Evolutionary conservation across 2,113 vertebrate genomes (phyloP).

Genomic region (Melierax canorus): DNA sequence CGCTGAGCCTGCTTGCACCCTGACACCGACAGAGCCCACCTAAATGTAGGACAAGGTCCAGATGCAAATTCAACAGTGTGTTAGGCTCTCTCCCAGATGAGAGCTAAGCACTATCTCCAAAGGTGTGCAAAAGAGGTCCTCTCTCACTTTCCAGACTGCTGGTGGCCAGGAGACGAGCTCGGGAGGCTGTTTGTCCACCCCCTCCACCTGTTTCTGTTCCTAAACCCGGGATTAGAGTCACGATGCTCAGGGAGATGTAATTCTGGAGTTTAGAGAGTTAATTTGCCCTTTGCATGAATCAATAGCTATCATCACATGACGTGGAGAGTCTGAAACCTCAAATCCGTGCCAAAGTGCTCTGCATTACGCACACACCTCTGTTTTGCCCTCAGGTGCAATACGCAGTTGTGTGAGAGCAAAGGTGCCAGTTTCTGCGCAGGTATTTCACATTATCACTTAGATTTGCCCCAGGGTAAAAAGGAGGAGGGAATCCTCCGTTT

Average conservation of each 20-base stretch:
- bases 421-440: conserved; percentile 40
- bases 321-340: conserved; percentile 8
- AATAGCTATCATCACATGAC: conserved; percentile 24
- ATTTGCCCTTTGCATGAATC: conserved; percentile 8
- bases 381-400: conserved; percentile 19
- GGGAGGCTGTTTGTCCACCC: not conserved
- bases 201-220: not conserved
- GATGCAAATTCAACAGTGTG: fast-evolving
- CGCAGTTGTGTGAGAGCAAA: not conserved
- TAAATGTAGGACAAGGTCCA: not conserved
- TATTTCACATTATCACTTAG: conserved; percentile 45
- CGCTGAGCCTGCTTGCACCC: not conserved
- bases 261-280: not conserved
- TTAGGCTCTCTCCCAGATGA: not conserved
- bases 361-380: conserved; percentile 2
- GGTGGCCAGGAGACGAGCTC: not conserved
- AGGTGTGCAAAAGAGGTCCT: not conserved
- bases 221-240: not conserved
- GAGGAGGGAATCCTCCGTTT: conserved; percentile 40
- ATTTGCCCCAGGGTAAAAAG: conserved; percentile 41
- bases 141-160: not conserved
- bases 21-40: not conserved
- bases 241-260: not conserved
- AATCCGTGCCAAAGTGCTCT: conserved; percentile 8
- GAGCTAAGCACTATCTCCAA: not conserved